Evolutionary conservation across 2,888 invertebrate species (phyloP).

Genomic region (Eumacrocentrus americanus): DNA sequence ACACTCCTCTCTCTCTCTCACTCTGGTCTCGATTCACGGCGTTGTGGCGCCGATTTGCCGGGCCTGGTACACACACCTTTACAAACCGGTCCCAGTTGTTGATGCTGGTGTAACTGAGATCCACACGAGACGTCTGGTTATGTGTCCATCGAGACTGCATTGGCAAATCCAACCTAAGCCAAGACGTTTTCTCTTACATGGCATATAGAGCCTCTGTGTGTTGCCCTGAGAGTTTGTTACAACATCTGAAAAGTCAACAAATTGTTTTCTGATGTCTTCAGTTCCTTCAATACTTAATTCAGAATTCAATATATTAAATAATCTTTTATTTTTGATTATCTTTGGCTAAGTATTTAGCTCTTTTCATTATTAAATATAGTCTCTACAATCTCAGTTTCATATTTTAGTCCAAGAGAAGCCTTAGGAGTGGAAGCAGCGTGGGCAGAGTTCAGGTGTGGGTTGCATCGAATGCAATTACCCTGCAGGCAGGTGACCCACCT

Average conservation of each 20-base stretch:
- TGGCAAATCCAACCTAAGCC: not conserved
- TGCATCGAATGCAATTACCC: slow-evolving; percentile 40
- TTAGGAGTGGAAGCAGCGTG: slow-evolving; percentile 11
- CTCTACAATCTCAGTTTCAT: too few species aligned
- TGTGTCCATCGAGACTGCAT: not conserved
- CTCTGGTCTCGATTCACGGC: not conserved
- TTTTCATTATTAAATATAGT: not conserved
- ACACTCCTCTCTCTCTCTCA: not conserved
- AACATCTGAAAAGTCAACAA: too few species aligned
- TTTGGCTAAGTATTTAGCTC: not conserved
- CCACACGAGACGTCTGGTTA: not conserved
- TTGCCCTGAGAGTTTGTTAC: not conserved
- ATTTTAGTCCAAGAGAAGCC: slow-evolving; percentile 2
- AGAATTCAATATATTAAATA: too few species aligned
- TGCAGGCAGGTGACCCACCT: slow-evolving; percentile 42
- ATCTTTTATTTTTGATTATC: not conserved
- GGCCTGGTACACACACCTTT: slow-evolving; percentile 21
- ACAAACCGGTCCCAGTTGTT: slow-evolving; percentile 24
- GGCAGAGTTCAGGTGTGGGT: slow-evolving; percentile 35
- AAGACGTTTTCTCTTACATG: not conserved
- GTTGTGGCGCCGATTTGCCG: slow-evolving; percentile 30
- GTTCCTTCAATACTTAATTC: too few species aligned
- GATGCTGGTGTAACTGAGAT: slow-evolving; percentile 13
- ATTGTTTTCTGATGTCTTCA: not conserved
- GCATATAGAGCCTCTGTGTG: not conserved